These are phyloP conservation scores for Gisinianus flammeolus DNA, from an alignment of 2,888 invertebrate species.

Conservation along the genomic window DNA sequence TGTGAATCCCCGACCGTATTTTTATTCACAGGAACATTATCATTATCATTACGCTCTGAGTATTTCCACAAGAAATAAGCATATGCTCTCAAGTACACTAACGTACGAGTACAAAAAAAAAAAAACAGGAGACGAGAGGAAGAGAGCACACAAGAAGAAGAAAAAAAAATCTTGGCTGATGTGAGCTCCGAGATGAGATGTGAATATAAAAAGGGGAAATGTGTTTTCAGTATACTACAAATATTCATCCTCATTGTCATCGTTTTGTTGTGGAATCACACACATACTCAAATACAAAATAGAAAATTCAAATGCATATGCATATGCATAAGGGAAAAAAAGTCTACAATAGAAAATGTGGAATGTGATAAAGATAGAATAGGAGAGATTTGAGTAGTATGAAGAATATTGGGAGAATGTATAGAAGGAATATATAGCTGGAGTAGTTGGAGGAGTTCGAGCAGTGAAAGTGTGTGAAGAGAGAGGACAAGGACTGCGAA, in stretches of 20 bases:
- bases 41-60: constrained; percentile 36
- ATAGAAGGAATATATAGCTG: neutral
- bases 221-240: neutral
- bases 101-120: neutral
- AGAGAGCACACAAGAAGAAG: no score
- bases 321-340: neutral
- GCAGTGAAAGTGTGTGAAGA: constrained; percentile 5
- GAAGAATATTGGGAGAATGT: neutral
- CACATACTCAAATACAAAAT: no score
- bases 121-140: constrained; percentile 17
- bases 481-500: neutral
- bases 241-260: constrained; percentile 4
- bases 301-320: neutral
- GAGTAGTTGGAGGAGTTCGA: neutral
- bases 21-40: constrained; percentile 40
- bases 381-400: neutral
- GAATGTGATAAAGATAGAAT: neutral
- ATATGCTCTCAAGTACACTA: constrained; percentile 26
- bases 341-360: neutral
- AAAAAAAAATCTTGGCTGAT: constrained; percentile 31
- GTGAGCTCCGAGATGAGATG: constrained; percentile 20
- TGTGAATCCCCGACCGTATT: constrained; percentile 32
- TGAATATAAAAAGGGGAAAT: constrained; percentile 3
- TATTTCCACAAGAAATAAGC: constrained; percentile 37
- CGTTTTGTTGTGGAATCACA: neutral